Conservation (phyloP, 2,888 invertebrate species). For the Sarcophaga subvicina region DNA sequence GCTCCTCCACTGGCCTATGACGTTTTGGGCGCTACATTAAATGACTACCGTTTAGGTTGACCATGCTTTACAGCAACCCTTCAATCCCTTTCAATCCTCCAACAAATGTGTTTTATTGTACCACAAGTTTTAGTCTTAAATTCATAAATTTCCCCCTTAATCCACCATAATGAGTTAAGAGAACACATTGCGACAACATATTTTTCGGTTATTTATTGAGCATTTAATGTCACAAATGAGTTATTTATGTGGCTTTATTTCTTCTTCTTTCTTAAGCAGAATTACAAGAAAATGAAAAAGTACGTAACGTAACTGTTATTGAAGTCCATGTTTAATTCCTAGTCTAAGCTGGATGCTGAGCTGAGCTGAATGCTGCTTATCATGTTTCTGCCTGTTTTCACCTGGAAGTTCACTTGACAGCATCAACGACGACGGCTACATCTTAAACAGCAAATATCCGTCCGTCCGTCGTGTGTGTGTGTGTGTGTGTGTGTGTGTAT, state of each 20-base stretch:
- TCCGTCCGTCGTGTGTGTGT: background rate
- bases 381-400: background rate
- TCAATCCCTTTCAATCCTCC: no score
- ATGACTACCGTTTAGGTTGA: no score
- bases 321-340: background rate
- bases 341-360: background rate
- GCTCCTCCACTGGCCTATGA: no score
- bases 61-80: no score
- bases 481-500: no score
- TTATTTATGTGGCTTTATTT: background rate
- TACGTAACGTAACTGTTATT: slow-evolving; percentile 6
- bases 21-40: no score
- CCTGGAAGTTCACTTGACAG: slow-evolving; percentile 10
- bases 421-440: background rate
- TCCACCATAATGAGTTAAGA: no score
- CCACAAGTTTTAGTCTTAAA: no score
- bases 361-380: slow-evolving; percentile 9
- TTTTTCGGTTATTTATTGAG: background rate
- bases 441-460: background rate
- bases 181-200: no score
- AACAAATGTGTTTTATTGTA: no score
- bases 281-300: background rate
- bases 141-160: no score
- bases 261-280: background rate
- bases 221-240: background rate